Base-by-base conservation (phyloP, 2,113 vertebrate genomes). In the Micromys minutus region DNA sequence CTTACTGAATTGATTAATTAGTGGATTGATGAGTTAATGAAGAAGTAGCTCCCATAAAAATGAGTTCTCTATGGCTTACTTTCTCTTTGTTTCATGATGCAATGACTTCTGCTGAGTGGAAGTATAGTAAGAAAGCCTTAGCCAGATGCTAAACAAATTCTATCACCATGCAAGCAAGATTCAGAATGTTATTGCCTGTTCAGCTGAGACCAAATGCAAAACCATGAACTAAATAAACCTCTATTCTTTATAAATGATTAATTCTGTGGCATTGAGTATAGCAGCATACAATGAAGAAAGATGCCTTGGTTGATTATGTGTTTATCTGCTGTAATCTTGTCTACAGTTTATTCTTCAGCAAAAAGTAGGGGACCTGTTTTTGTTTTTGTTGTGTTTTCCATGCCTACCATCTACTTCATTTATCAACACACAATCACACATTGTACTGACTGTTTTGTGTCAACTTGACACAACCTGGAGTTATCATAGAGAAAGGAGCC, bases 1-100 rank as follows among this genome's bases (percentile, higher is more conserved):
- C n/a, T 87, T 87, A 63, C 65, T 57, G 29, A 47, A 79, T 57
- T 87, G 57, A 69, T 93, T 57, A 87, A 93, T 81, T 88, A 50
- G 24, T 76, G 7, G 8, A 67, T 61, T 61, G n/a, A 81, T 72
- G 63, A n/a, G 16, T 81, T 77, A 50, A 59, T 24, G 2, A 81
- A 16, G 34, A 65, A 88, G 26, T 50, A 34, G 74, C 47, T 88
- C 16, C 63, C n/a, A 13, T 87, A 59, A 59, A 67, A 69, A 65
- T 76, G n/a, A 57, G 29, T 24, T 47, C 34, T 59, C 39, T 81
- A 16, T 79, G 50, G 63, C 31, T 87, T 87, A 24, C 22, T 71
- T 47, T 34, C 31, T 22, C 31, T 59, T 22, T 50, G 11, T 77
- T 61, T 93, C 47, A 45, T 5, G 1, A 34, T 36, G n/a, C 39